A percentile compares a stretch with the other conserved stretches of the same genome.
Evolutionary conservation across 2,888 invertebrate genomes (phyloP).

Genomic region (Drosophila trichaetosa): DNA sequence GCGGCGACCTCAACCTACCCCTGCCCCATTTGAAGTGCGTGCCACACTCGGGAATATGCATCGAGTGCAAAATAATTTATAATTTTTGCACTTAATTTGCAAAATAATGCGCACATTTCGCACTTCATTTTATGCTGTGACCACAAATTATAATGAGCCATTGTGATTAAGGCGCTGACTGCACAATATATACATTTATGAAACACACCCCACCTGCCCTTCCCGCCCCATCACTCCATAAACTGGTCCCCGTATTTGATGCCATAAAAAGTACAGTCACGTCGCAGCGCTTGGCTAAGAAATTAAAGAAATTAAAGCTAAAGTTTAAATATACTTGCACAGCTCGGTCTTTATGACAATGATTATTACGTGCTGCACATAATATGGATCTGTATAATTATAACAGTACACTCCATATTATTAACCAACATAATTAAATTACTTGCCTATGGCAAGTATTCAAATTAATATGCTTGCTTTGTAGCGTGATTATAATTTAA

Average conservation of each 20-base stretch:
- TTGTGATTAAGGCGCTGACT: conserved; percentile 68
- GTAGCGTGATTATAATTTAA: background rate
- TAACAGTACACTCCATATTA: background rate
- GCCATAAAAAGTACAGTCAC: conserved; percentile 70
- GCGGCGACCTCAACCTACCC: conserved; percentile 36
- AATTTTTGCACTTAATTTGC: conserved; percentile 75
- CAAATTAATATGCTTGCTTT: background rate
- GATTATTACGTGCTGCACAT: conserved; percentile 37
- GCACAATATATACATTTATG: conserved; percentile 10
- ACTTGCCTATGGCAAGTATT: background rate
- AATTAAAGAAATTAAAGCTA: conserved; percentile 54
- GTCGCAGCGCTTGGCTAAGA: conserved; percentile 52
- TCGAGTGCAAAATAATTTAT: conserved; percentile 64
- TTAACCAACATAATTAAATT: background rate
- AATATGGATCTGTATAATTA: conserved; percentile 10
- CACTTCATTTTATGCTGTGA: conserved; percentile 75
- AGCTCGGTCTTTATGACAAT: conserved; percentile 33
- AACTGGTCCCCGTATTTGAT: background rate
- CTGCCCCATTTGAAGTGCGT: conserved; percentile 19
- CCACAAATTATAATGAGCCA: conserved; percentile 78
- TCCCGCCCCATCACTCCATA: background rate
- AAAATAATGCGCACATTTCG: conserved; percentile 73
- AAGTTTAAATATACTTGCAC: conserved; percentile 39
- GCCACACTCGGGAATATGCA: conserved; percentile 21
- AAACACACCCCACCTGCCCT: background rate